Evolutionary conservation across 2,888 invertebrate genomes (phyloP), one percentile per base, ranked within the genome.

Genomic region (Lamellibrachia columna): DNA sequence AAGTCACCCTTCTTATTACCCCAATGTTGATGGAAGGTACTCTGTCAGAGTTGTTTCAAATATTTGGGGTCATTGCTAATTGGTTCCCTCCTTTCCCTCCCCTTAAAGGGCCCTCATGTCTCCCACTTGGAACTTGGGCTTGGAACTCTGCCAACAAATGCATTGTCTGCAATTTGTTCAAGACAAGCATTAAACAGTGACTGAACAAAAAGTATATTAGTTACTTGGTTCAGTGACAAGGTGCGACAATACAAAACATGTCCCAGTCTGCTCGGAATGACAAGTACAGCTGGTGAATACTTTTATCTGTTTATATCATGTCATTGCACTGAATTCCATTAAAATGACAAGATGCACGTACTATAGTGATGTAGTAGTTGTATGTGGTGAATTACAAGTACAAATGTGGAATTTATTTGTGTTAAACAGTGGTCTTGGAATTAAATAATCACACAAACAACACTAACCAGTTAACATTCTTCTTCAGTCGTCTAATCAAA

Each of bases 1-100:
- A 75, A 75, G 55, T 75, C 75, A 75, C 75, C 75, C 75, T n/a
- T 75, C 75, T 75, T n/a, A 75, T 75, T 75, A 75, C 75, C 22
- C 75, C 75, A 75, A 75, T 75, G 75, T 15, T 75, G 8, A 58
- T 15, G 8, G 58, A 58, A 11, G 58, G 58, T 8, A 58, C 58
- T 15, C 58, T 15, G 15, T 58, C 58, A 58, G 75, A 75, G 15
- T 75, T 75, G 75, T 75, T 11, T 75, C 75, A 75, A 75, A 75
- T 75, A 75, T 75, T 75, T 75, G 6, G 75, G 75, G 15, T 75
- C 75, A 75, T 75, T 22, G 75, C n/a, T 75, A 75, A 75, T 75
- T n/a, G n/a, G 2, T 75, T 75, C 75, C 75, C 75, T 2, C 75
- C 75, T 22, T 22, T 15, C 22, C n/a, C 4, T n/a, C 11, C 22